Evolutionary conservation across 1,140 invertebrate species (phyloP), one percentile per base, ranked within the genome.

Genomic region (Aplysia californica): DNA sequence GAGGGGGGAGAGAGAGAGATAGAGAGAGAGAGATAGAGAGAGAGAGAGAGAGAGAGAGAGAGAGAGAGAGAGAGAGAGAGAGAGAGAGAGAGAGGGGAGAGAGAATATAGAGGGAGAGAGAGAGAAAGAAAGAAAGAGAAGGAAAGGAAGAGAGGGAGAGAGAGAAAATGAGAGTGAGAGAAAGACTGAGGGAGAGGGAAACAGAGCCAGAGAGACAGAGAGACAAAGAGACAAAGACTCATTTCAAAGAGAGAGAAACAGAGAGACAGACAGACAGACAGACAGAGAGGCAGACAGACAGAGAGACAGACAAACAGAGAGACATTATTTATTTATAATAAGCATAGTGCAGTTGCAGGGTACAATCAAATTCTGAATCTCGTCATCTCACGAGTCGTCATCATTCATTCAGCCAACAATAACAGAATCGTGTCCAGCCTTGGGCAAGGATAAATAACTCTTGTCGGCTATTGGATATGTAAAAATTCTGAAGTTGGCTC

Each of bases 101-200:
- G 10, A n/a, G 41, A 23, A 68, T 3, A 68, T 33, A 41, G 35
- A 26, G 35, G 23, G 35, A 41, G 66, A 68, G 66, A 39, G 66
- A 68, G 66, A 71, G 68, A 71, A 29, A 56, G 68, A 15, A 35
- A 71, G 68, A 71, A 50, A 71, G 39, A 56, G 68, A 50, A 39
- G 56, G 44, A 71, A 29, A 71, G 41, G 41, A 39, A 71, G 68
- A 71, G 39, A 71, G 68, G 56, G 44, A 71, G 44, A 71, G 21
- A 71, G 39, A 71, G 18, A 71, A 50, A 71, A 21, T 26, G 6
- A 71, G 41, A 71, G 68, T 55, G 41, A 71, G 68, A 71, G 44
- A 56, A 5, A 55, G 31, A 29, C 2, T 29, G 44, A 56, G 41
- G 56, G 6, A 71, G 26, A 55, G 41, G 33, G 41, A 71, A 26